Conservation (phyloP, 2,888 invertebrate genomes). For the Chirona hameri region DNA sequence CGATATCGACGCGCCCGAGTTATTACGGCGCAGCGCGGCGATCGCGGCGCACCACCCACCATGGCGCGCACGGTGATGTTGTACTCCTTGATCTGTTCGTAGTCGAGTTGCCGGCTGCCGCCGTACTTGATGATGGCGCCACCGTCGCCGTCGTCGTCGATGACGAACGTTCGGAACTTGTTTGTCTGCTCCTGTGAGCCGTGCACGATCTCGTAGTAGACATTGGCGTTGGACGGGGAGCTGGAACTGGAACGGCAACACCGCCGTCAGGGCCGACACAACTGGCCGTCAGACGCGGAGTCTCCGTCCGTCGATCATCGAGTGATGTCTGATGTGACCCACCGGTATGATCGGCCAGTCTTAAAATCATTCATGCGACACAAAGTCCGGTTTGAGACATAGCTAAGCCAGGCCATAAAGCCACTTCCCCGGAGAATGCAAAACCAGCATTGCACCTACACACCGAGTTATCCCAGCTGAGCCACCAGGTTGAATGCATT, state of each 20-base stretch:
- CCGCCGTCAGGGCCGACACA: neutral
- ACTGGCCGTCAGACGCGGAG: too few species aligned
- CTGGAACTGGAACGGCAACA: neutral
- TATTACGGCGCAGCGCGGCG: too few species aligned
- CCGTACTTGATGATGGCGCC: slow-evolving; percentile 27
- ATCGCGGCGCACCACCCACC: slow-evolving; percentile 47
- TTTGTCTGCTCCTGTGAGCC: slow-evolving; percentile 61
- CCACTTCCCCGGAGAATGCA: too few species aligned
- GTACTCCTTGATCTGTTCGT: slow-evolving; percentile 66
- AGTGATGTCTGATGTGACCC: too few species aligned
- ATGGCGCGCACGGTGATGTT: slow-evolving; percentile 56
- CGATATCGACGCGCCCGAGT: neutral
- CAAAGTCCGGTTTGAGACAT: too few species aligned
- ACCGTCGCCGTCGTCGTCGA: slow-evolving; percentile 24
- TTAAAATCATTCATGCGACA: too few species aligned
- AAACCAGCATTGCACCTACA: too few species aligned
- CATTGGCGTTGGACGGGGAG: slow-evolving; percentile 54
- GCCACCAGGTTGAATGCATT: too few species aligned
- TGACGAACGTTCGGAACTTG: slow-evolving; percentile 52
- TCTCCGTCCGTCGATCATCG: too few species aligned
- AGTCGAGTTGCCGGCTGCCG: slow-evolving; percentile 61
- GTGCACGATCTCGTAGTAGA: slow-evolving; percentile 77
- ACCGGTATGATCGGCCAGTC: too few species aligned
- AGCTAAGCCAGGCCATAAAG: too few species aligned
- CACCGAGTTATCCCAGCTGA: too few species aligned